These are phyloP conservation scores for Eulemur rufifrons DNA, from an alignment of 2,113 vertebrate species.

Conservation along the genomic window DNA sequence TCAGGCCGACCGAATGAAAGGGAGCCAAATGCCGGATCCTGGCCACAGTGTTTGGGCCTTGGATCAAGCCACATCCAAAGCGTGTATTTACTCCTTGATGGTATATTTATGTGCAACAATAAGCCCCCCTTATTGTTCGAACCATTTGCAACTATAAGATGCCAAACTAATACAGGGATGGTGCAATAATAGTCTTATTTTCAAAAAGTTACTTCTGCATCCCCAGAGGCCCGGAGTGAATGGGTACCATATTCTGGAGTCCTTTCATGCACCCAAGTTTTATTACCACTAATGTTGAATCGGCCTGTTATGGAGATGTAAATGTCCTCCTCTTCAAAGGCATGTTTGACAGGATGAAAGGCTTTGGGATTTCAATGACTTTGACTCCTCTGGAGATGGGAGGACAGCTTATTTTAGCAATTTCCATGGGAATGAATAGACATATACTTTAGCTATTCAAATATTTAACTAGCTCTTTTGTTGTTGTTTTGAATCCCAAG, in stretches of 20 bases:
- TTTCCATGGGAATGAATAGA: constrained; percentile 78
- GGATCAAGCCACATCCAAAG: not conserved
- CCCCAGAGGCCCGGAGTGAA: constrained; percentile 10
- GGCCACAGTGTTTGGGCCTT: not conserved
- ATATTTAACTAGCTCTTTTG: constrained; percentile 83
- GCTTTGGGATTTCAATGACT: constrained; percentile 68
- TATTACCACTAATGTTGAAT: constrained; percentile 52
- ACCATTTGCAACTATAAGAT: constrained; percentile 1
- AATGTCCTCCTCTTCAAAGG: constrained; percentile 60
- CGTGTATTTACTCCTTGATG: not conserved
- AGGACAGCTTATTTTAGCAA: constrained; percentile 73
- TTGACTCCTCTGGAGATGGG: constrained; percentile 70
- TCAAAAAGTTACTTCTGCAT: constrained; percentile 14
- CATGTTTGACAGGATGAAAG: constrained; percentile 56
- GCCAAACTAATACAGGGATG: not conserved
- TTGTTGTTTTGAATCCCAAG: constrained; percentile 77
- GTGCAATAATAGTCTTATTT: not conserved
- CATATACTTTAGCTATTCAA: constrained; percentile 79
- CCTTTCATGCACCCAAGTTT: constrained; percentile 57
- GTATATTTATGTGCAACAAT: constrained; percentile 35
- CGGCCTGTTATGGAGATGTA: constrained; percentile 48
- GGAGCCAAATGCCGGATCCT: not conserved
- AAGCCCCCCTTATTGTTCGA: constrained; percentile 24
- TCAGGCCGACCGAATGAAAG: not conserved
- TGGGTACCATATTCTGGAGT: not conserved